phyloP scores from a whole-genome alignment of 1,140 invertebrate species.

The Drosophila nigrodunni region DNA sequence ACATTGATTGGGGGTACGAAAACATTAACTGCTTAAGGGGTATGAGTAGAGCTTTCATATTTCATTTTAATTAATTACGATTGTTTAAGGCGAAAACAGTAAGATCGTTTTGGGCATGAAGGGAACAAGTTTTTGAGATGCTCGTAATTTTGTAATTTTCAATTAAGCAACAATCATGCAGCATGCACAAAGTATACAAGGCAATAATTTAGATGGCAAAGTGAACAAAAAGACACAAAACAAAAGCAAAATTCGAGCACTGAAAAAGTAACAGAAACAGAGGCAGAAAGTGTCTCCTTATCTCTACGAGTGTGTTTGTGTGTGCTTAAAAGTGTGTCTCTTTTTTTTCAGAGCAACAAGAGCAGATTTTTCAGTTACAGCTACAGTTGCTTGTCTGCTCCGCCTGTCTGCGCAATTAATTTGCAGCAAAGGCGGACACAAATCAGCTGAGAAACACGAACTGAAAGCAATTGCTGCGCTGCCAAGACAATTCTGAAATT shows the following conservation, averaged over 20 bases:
- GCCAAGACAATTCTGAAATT: conserved; percentile 17
- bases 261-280: background rate
- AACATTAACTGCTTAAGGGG: background rate
- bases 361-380: conserved; percentile 33
- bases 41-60: background rate
- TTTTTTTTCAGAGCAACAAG: conserved; percentile 3
- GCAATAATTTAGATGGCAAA: conserved; percentile 65
- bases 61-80: conserved; percentile 20
- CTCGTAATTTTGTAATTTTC: conserved; percentile 65
- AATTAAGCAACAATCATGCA: conserved; percentile 64
- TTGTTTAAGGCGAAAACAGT: conserved; percentile 20
- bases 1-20: background rate
- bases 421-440: conserved; percentile 69
- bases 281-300: conserved; percentile 33
- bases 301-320: background rate
- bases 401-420: conserved; percentile 70
- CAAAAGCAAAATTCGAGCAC: background rate
- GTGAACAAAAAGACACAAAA: conserved; percentile 24
- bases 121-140: conserved; percentile 6
- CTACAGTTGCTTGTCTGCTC: conserved; percentile 53
- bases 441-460: conserved; percentile 68
- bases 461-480: conserved; percentile 68
- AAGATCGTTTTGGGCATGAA: background rate
- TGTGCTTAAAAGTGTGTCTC: background rate
- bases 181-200: conserved; percentile 37